Base-by-base conservation (phyloP, 2,797 vertebrate species). In the Ctenosaura bakeri region DNA sequence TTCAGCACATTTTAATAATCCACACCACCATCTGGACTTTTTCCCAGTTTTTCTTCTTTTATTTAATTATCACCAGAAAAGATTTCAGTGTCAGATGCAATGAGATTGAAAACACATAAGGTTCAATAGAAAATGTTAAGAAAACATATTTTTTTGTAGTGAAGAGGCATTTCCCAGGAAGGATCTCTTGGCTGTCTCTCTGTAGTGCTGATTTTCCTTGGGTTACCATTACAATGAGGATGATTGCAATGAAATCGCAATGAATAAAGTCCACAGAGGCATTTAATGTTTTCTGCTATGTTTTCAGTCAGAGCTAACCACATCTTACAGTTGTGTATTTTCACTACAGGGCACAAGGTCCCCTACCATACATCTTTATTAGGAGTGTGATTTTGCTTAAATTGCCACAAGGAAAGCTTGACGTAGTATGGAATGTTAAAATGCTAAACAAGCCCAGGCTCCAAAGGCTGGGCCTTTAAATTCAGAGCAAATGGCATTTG, bases 341-440 rank as follows among this genome's bases (percentile, higher is more conserved):
- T 84, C 73, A 42, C 9, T 86, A 32, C 46, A 90, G 83, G 91
- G 14, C 6, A 77, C 54, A 74, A 0, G n/a, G 0, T 76, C 7
- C 52, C 83, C 92, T 92, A 73, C 38, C 83, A 89, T 85, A 69
- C 0, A 18, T 96, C 89, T 96, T 96, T 80, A 91, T 93, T 93
- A 96, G 69, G 85, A 29, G 35, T 88, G 79, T 4, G 38, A 86
- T 94, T 96, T 95, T 95, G 42, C 35, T 42, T 84, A 81, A 62
- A 90, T 26, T 54, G 22, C 88, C 90, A 84, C 20, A 73, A 92
- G 95, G 87, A 29, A 83, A 94, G 35, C 59, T 76, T 71, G 88
- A 92, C 54, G 12, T 66, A 62, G 71, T 92, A 86, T 73, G 20
- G 54, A 86, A 81, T 91, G 93, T 91, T 95, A 69, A 90, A 56